phyloP scores from a whole-genome alignment of 2,797 vertebrate species.

The Selene dorsalis region DNA sequence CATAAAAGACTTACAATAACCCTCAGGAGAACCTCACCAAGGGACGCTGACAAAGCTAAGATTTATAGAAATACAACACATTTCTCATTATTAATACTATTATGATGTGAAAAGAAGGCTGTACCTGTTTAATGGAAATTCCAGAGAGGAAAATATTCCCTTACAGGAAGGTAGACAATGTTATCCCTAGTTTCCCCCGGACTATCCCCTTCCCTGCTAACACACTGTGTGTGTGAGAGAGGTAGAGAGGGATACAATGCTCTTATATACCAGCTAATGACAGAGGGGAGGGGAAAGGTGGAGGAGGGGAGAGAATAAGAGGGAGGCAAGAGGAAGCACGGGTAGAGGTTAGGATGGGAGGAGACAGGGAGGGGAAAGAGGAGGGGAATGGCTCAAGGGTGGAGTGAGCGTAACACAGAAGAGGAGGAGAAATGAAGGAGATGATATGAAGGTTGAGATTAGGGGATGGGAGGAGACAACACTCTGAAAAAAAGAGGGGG shows the following conservation, averaged over 20 bases:
- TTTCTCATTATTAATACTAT: constrained; percentile 29
- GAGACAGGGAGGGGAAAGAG: constrained; percentile 65
- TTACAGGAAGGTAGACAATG: constrained; percentile 65
- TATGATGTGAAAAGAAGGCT: constrained; percentile 26
- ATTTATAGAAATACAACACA: constrained; percentile 22
- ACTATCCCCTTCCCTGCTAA: constrained; percentile 69
- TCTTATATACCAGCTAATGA: constrained; percentile 80
- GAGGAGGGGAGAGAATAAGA: constrained; percentile 70
- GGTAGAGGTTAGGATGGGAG: constrained; percentile 58
- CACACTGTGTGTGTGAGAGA: constrained; percentile 72
- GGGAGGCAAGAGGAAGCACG: constrained; percentile 54
- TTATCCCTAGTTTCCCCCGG: constrained; percentile 68
- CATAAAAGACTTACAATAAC: constrained; percentile 9
- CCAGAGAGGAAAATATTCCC: constrained; percentile 65
- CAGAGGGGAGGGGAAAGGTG: constrained; percentile 77
- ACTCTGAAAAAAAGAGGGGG: not conserved
- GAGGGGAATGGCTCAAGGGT: constrained; percentile 64
- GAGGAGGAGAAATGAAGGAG: constrained; percentile 63
- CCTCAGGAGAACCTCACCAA: constrained; percentile 8
- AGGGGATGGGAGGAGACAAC: constrained; percentile 49
- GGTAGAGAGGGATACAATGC: constrained; percentile 68
- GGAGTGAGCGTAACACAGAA: constrained; percentile 51
- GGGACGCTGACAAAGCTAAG: constrained; percentile 23
- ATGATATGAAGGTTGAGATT: constrained; percentile 66
- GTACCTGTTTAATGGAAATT: constrained; percentile 73